A percentile compares a stretch with the other conserved stretches of the same genome.
phyloP scores from a whole-genome alignment of 1,140 invertebrate genomes.

The Bicyclus anynana region DNA sequence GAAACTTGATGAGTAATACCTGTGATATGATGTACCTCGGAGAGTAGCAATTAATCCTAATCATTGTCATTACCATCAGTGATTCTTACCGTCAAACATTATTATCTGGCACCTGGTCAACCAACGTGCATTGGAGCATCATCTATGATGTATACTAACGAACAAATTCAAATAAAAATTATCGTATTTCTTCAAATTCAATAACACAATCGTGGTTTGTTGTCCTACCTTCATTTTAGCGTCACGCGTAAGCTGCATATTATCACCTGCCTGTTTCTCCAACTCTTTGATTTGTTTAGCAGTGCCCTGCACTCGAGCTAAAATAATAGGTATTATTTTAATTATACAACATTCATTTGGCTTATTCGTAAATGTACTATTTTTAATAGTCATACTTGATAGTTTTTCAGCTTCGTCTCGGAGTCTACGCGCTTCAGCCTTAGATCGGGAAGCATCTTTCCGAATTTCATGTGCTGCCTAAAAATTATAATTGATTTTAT shows the following conservation, averaged over 20 bases:
- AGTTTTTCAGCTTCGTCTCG: constrained; percentile 88
- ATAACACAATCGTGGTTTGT: background rate
- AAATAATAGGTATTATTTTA: constrained; percentile 10
- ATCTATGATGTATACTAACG: too few relatives aligned
- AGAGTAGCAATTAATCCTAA: too few relatives aligned
- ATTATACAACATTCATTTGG: background rate
- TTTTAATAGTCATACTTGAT: constrained; percentile 50
- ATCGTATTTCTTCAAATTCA: too few relatives aligned
- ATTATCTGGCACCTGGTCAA: too few relatives aligned
- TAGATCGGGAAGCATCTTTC: constrained; percentile 86
- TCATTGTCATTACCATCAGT: too few relatives aligned
- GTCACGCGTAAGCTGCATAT: constrained; percentile 85
- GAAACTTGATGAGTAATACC: too few relatives aligned
- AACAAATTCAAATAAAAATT: too few relatives aligned
- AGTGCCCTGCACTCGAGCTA: constrained; percentile 83
- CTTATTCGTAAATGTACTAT: too few relatives aligned
- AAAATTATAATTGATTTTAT: constrained; percentile 14
- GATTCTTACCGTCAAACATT: too few relatives aligned
- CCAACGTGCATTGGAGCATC: too few relatives aligned
- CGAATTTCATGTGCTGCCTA: constrained; percentile 86
- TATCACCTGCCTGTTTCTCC: constrained; percentile 85
- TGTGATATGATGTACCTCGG: too few relatives aligned
- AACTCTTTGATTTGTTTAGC: constrained; percentile 83
- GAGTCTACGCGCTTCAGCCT: constrained; percentile 84
- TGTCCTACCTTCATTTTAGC: constrained; percentile 80